A percentile compares a stretch with the other conserved stretches of the same genome.
phyloP scores from a whole-genome alignment of 2,113 vertebrate genomes.

The Bettongia penicillata region DNA sequence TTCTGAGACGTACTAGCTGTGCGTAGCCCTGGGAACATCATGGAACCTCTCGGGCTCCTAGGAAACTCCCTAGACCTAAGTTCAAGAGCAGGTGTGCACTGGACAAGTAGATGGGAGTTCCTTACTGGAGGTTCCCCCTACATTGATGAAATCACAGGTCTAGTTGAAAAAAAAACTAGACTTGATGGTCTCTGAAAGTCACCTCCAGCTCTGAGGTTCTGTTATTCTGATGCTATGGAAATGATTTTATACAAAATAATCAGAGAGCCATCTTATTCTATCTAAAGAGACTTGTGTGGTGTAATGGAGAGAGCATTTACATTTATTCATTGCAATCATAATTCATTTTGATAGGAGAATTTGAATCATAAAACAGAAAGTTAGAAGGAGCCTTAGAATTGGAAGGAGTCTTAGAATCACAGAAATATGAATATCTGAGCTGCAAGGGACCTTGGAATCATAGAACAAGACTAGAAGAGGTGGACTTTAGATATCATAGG shows the following conservation, averaged over 20 bases:
- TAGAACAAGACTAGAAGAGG: neutral
- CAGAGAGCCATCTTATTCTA: neutral
- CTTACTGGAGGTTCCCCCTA: neutral
- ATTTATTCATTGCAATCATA: neutral
- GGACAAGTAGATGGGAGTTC: neutral
- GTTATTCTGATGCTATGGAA: neutral
- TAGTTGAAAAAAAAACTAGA: neutral
- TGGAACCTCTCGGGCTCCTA: neutral
- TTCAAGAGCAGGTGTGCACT: neutral
- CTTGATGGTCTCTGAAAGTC: neutral
- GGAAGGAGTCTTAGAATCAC: neutral
- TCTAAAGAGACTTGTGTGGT: neutral
- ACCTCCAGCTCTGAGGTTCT: neutral
- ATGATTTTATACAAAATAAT: neutral
- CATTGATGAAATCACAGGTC: neutral
- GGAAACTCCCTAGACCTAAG: neutral
- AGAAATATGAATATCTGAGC: neutral
- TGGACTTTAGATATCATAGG: neutral
- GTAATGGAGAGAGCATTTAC: neutral
- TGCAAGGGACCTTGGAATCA: neutral
- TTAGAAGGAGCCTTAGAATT: neutral
- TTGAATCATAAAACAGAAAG: neutral
- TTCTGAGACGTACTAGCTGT: neutral
- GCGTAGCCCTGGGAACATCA: neutral
- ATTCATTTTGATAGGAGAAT: neutral